Conservation (phyloP, 2,888 invertebrate genomes). For the Melanchra persicariae region DNA sequence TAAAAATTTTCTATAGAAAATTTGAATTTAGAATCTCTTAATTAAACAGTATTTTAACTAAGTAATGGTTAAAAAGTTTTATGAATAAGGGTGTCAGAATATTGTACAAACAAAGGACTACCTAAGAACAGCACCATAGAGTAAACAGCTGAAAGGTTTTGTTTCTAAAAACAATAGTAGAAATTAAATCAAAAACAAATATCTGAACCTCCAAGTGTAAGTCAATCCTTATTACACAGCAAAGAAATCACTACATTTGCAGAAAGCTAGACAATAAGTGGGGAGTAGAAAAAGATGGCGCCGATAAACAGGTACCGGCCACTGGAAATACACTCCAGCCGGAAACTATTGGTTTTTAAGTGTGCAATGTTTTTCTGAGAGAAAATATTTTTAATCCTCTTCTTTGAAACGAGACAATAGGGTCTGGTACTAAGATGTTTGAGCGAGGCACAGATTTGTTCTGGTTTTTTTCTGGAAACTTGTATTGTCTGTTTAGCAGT, state of each 20-base stretch:
- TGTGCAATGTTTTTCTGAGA: conserved; percentile 46
- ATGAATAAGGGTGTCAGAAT: too few relatives aligned
- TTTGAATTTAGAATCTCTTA: too few relatives aligned
- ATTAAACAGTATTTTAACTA: too few relatives aligned
- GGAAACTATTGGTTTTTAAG: conserved; percentile 58
- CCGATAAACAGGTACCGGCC: conserved; percentile 64
- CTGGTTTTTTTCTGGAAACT: conserved; percentile 12
- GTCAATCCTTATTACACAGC: conserved; percentile 44
- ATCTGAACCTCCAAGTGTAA: neutral
- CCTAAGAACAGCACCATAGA: too few relatives aligned
- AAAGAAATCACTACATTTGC: conserved; percentile 69
- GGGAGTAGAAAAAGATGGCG: conserved; percentile 64
- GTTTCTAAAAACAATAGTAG: too few relatives aligned
- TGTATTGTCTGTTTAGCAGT: neutral
- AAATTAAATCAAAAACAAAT: neutral
- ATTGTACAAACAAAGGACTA: too few relatives aligned
- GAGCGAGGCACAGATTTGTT: conserved; percentile 23
- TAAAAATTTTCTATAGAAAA: too few relatives aligned
- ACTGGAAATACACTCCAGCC: conserved; percentile 54
- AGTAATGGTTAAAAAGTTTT: too few relatives aligned
- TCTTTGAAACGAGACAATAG: conserved; percentile 31
- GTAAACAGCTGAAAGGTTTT: too few relatives aligned
- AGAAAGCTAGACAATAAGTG: conserved; percentile 66
- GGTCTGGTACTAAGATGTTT: conserved; percentile 18
- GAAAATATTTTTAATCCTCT: conserved; percentile 53